Evolutionary conservation across 2,888 invertebrate species (phyloP).

Genomic region (Dexiosoma caninum): DNA sequence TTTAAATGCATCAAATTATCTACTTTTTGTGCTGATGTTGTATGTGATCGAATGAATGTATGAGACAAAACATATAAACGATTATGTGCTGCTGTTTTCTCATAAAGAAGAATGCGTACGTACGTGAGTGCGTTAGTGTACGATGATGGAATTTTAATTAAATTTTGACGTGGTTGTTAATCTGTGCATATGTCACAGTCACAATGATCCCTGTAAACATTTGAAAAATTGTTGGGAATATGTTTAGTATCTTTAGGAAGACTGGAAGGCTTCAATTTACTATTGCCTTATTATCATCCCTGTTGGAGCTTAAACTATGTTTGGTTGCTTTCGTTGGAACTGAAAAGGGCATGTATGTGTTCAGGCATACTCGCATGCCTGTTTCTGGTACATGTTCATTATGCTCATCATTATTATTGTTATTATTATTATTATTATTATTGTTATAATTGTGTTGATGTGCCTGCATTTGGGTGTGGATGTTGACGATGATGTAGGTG

Average conservation of each 20-base stretch:
- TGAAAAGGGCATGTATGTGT: background rate
- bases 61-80: background rate
- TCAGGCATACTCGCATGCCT: background rate
- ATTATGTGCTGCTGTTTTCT: background rate
- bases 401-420: slow-evolving; percentile 19
- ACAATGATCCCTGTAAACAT: slow-evolving; percentile 1
- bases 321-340: too few relatives aligned
- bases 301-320: background rate
- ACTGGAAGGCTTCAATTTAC: background rate
- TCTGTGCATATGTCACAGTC: slow-evolving; percentile 63
- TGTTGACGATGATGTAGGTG: slow-evolving; percentile 3
- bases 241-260: background rate
- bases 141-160: slow-evolving; percentile 67
- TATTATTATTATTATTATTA: slow-evolving; percentile 22
- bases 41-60: background rate
- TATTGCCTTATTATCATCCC: background rate
- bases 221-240: background rate
- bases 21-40: slow-evolving; percentile 10
- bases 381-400: slow-evolving; percentile 25
- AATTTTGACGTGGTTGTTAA: slow-evolving; percentile 67
- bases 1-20: slow-evolving; percentile 26
- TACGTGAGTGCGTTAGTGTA: slow-evolving; percentile 36
- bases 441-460: background rate
- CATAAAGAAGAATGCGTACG: background rate
- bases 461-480: too few relatives aligned